These are phyloP conservation scores for Panulirus ornatus DNA, from an alignment of 1,140 invertebrate species.

Conservation along the genomic window DNA sequence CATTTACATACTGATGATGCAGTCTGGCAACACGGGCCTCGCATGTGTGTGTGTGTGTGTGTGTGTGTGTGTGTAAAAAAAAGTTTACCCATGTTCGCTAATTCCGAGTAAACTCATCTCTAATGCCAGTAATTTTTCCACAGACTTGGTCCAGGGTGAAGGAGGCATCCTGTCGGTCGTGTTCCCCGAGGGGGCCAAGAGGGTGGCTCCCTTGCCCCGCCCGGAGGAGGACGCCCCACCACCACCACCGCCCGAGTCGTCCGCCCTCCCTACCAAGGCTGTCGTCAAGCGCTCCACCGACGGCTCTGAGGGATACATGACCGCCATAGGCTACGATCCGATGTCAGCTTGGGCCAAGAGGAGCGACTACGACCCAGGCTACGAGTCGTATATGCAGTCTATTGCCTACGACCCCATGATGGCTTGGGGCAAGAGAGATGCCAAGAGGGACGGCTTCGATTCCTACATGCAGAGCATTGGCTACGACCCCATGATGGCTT, in stretches of 20 bases:
- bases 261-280: not conserved
- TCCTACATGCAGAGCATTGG: constrained; percentile 70
- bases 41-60: too few species aligned
- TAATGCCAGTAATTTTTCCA: not conserved
- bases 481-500: constrained; percentile 62
- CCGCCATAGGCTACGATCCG: constrained; percentile 36
- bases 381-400: constrained; percentile 32
- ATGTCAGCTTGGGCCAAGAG: constrained; percentile 41
- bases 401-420: constrained; percentile 45
- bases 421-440: constrained; percentile 60
- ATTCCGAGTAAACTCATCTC: too few species aligned
- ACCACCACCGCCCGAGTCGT: too few species aligned
- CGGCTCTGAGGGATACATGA: constrained; percentile 7
- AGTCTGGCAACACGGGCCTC: too few species aligned
- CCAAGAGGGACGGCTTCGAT: constrained; percentile 49
- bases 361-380: constrained; percentile 28
- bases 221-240: not conserved
- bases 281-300: constrained; percentile 55
- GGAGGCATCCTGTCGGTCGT: not conserved
- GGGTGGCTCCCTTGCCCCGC: not conserved
- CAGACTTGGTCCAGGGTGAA: not conserved
- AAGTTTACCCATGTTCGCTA: too few species aligned
- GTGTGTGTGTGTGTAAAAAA: too few species aligned
- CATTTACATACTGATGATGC: too few species aligned
- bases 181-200: constrained; percentile 29